Evolutionary conservation across 1,140 invertebrate species (phyloP).

Genomic region (Globodera ellingtonae): DNA sequence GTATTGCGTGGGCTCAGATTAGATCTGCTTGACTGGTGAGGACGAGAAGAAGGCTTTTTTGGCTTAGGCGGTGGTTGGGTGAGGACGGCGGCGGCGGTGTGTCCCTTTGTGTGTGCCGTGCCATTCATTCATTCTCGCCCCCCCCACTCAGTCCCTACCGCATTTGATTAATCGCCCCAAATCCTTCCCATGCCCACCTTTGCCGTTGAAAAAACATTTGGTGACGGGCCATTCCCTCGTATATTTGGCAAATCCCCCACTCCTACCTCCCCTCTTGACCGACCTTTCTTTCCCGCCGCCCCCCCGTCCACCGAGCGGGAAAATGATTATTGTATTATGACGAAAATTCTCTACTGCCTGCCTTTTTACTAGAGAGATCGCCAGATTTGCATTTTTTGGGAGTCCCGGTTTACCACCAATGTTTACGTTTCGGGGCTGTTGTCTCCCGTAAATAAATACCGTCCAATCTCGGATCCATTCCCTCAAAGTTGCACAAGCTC

Average conservation of each 20-base stretch:
- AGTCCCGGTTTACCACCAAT: too few relatives aligned
- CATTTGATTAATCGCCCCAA: conserved; percentile 11
- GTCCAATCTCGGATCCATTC: too few relatives aligned
- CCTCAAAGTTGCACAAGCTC: too few relatives aligned
- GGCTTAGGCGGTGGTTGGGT: too few relatives aligned
- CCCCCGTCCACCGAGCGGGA: neutral
- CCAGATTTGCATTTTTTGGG: too few relatives aligned
- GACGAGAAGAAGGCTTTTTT: neutral
- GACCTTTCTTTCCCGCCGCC: too few relatives aligned
- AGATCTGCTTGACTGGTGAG: conserved; percentile 17
- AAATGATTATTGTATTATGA: neutral
- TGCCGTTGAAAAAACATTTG: neutral
- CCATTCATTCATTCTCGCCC: neutral
- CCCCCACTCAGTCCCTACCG: neutral
- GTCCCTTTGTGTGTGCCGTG: neutral
- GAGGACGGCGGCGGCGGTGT: neutral
- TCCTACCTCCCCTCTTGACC: neutral
- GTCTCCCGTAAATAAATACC: too few relatives aligned
- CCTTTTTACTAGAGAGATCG: neutral
- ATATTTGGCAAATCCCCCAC: neutral
- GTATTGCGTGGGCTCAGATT: neutral
- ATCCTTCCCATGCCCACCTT: conserved; percentile 8
- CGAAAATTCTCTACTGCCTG: neutral
- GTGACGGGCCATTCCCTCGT: neutral
- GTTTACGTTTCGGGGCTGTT: too few relatives aligned